Percentiles rank a stretch among this genome's conserved stretches.
These are phyloP conservation scores for Pseudochaenichthys georgianus DNA, from an alignment of 2,797 vertebrate species.

Conservation along the genomic window DNA sequence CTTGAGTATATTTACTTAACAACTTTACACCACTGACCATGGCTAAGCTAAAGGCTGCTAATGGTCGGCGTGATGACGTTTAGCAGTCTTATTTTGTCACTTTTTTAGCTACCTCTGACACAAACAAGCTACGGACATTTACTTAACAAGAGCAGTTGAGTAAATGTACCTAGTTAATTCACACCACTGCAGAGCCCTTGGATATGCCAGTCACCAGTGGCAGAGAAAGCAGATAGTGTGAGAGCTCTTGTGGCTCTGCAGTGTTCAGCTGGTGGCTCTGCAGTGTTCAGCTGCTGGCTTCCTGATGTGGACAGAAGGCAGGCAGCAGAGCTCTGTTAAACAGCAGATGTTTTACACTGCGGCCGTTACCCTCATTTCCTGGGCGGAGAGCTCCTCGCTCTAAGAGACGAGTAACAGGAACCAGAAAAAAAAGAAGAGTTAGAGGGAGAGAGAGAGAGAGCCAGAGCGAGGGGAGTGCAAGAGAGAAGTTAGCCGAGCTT, in stretches of 20 bases:
- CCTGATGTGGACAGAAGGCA: conserved; percentile 69
- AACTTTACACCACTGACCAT: no score
- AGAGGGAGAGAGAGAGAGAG: conserved; percentile 38
- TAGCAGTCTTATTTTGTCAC: no score
- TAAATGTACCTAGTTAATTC: no score
- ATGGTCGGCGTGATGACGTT: no score
- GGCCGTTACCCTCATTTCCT: conserved; percentile 88
- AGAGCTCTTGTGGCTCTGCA: conserved; percentile 35
- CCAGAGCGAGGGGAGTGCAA: conserved; percentile 51
- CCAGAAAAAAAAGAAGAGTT: conserved; percentile 62
- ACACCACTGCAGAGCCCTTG: conserved; percentile 44
- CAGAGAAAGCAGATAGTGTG: conserved; percentile 30
- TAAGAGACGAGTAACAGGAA: conserved; percentile 86
- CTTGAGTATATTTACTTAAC: no score
- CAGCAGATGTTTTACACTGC: conserved; percentile 84
- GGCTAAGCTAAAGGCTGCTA: no score
- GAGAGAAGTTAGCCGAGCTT: conserved; percentile 75
- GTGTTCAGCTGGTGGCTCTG: conserved; percentile 55
- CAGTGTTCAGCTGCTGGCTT: conserved; percentile 59
- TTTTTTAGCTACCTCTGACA: no score
- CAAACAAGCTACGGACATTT: no score
- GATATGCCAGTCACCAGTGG: conserved; percentile 67
- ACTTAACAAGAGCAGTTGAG: no score
- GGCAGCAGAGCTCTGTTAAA: conserved; percentile 65
- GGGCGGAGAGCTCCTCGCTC: conserved; percentile 84